A percentile compares a stretch with the other conserved stretches of the same genome.
phyloP scores from a whole-genome alignment of 2,113 vertebrate species.

The Neolamprologus variostigma region DNA sequence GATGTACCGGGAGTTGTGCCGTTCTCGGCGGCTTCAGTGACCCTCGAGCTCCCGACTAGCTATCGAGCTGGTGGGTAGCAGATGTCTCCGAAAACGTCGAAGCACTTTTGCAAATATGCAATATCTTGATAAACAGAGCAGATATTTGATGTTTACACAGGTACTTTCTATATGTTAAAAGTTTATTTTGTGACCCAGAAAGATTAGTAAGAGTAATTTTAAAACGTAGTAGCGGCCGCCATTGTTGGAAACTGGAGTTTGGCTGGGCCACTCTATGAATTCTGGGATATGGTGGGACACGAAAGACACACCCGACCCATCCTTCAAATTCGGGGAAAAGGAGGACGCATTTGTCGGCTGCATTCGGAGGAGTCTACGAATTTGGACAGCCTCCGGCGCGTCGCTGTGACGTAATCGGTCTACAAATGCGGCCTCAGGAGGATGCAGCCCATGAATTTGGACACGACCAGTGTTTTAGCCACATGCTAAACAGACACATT shows the following conservation, averaged over 20 bases:
- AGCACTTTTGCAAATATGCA: not conserved
- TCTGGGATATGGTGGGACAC: not conserved
- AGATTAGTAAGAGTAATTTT: not conserved
- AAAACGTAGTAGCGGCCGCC: accelerated
- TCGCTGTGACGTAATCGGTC: not conserved
- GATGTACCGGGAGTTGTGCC: too few species aligned
- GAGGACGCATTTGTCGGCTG: not conserved
- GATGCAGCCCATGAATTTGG: not conserved
- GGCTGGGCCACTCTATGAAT: not conserved
- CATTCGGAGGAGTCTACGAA: not conserved
- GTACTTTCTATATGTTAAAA: accelerated
- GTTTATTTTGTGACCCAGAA: not conserved
- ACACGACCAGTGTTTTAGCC: not conserved
- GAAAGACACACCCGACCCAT: accelerated
- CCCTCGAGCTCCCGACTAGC: accelerated
- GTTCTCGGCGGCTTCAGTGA: accelerated
- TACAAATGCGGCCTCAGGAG: not conserved
- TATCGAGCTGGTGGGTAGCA: accelerated
- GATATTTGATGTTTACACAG: not conserved
- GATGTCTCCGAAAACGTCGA: accelerated
- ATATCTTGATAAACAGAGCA: accelerated
- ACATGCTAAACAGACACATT: not conserved
- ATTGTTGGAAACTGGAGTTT: not conserved
- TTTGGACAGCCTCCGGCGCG: accelerated
- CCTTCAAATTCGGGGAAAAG: accelerated